Percentiles rank a stretch among this genome's conserved stretches.
phyloP scores from a whole-genome alignment of 2,797 vertebrate species.

The Margarornis squamiger region DNA sequence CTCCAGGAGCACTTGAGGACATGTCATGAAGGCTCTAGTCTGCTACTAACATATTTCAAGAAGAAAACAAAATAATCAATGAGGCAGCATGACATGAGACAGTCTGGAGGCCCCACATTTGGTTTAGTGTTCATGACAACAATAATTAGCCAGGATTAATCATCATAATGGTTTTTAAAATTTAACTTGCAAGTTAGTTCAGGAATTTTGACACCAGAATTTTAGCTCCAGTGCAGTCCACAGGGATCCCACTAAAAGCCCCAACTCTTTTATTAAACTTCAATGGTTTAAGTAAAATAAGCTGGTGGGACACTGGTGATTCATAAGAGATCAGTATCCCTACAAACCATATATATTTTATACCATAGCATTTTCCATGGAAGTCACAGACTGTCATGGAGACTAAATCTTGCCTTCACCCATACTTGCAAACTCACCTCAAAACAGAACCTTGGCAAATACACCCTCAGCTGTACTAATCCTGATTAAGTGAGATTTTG shows the following conservation, averaged over 20 bases:
- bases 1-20: conserved; percentile 6
- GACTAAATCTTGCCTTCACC: not conserved
- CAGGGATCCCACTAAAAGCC: not conserved
- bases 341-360: not conserved
- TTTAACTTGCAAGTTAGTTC: conserved; percentile 47
- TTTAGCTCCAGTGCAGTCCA: not conserved
- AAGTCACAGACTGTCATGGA: not conserved
- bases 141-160: conserved; percentile 62
- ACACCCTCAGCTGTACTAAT: not conserved
- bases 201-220: conserved; percentile 34
- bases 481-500: not conserved
- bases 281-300: not conserved
- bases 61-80: conserved; percentile 39
- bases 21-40: not conserved
- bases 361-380: not conserved
- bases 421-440: not conserved
- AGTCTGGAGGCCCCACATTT: conserved; percentile 11
- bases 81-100: conserved; percentile 22
- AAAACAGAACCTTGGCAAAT: not conserved
- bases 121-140: conserved; percentile 31
- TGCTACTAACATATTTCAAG: conserved; percentile 2
- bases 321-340: not conserved
- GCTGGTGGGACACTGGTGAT: not conserved
- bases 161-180: conserved; percentile 55
- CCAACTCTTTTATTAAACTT: not conserved